Percentiles rank a stretch among this genome's conserved stretches.
Evolutionary conservation across 2,113 vertebrate genomes (phyloP).

Genomic region (Aramus guarauna): DNA sequence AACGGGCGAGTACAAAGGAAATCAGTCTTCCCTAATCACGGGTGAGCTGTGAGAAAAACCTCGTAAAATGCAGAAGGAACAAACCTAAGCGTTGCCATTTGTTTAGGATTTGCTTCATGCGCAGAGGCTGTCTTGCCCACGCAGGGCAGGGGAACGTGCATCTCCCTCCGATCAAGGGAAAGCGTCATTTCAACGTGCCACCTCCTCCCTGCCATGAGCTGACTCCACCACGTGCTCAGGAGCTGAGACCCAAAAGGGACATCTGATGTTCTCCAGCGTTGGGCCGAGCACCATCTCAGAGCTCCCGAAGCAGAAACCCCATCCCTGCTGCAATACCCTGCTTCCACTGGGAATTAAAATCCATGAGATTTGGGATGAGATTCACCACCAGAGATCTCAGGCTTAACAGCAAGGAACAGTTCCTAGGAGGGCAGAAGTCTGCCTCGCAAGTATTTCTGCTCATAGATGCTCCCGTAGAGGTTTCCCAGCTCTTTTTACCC

Average conservation of each 20-base stretch:
- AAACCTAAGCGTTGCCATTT: accelerated
- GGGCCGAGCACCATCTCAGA: neutral
- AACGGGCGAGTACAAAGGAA: neutral
- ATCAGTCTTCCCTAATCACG: neutral
- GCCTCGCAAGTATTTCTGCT: neutral
- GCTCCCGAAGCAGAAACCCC: neutral
- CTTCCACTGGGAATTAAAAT: neutral
- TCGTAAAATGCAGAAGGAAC: neutral
- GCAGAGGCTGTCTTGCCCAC: neutral
- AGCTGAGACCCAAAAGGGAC: neutral
- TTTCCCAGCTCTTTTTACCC: neutral
- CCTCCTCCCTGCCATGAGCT: no score
- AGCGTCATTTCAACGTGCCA: accelerated
- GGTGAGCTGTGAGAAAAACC: neutral
- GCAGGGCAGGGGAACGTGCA: neutral
- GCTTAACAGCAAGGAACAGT: neutral
- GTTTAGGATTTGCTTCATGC: neutral
- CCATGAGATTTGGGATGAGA: neutral
- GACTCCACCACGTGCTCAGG: accelerated
- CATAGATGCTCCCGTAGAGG: neutral
- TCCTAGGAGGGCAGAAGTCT: neutral
- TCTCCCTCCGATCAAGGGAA: neutral
- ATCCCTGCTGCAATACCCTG: accelerated
- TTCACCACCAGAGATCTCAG: neutral
- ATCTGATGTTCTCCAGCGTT: accelerated